These are phyloP conservation scores for Melanotaenia maccullochi DNA, from an alignment of 2,797 vertebrate species.

Conservation along the genomic window DNA sequence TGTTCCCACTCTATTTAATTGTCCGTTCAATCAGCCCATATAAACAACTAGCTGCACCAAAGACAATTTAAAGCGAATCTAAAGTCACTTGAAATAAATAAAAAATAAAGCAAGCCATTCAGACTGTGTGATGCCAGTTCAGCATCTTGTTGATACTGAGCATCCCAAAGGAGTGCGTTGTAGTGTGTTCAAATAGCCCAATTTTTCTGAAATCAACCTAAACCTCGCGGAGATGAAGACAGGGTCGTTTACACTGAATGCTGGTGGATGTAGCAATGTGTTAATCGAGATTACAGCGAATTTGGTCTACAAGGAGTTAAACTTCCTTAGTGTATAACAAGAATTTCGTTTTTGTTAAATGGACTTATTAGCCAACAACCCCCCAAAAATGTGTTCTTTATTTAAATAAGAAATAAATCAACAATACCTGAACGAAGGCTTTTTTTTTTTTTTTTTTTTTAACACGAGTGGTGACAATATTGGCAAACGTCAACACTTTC, in stretches of 20 bases:
- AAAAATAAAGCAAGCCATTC: background rate
- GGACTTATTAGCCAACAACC: slow-evolving; percentile 4
- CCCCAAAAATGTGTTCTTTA: background rate
- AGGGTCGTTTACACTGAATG: slow-evolving; percentile 52
- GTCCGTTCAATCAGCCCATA: background rate
- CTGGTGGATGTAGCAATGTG: slow-evolving; percentile 37
- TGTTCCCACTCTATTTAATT: slow-evolving; percentile 12
- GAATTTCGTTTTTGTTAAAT: background rate
- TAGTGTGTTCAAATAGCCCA: background rate
- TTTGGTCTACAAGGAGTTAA: background rate
- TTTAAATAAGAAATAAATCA: background rate
- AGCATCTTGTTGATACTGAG: slow-evolving; percentile 11
- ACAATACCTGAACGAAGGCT: slow-evolving; percentile 60
- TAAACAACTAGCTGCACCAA: background rate
- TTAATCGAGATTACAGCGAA: slow-evolving; percentile 20
- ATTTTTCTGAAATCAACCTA: slow-evolving; percentile 20
- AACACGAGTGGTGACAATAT: slow-evolving; percentile 30
- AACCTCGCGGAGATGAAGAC: slow-evolving; percentile 15
- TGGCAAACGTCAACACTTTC: slow-evolving; percentile 30
- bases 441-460: slow-evolving; percentile 13
- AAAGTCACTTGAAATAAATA: too few species aligned
- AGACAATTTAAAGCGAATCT: background rate
- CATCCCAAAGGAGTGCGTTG: background rate
- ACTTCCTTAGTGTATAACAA: background rate
- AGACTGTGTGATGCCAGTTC: background rate